phyloP scores from a whole-genome alignment of 2,888 invertebrate species.

The Lissonota sp. region DNA sequence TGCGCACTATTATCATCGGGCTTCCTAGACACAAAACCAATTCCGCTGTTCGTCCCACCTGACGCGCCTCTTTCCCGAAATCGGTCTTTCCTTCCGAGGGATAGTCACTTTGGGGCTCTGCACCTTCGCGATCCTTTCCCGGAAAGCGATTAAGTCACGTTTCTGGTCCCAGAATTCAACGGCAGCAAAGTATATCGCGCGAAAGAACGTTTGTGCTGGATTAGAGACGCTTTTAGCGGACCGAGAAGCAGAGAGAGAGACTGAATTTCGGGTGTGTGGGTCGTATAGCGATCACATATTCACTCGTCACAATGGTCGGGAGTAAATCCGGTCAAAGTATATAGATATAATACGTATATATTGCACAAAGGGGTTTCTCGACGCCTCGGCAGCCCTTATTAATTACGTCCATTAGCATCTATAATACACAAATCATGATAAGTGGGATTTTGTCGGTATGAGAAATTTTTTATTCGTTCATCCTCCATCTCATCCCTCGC shows the following conservation, averaged over 20 bases:
- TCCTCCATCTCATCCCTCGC: not conserved
- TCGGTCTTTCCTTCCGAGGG: slow-evolving; percentile 45
- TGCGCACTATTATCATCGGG: slow-evolving; percentile 33
- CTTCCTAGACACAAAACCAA: slow-evolving; percentile 49
- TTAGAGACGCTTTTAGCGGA: slow-evolving; percentile 53
- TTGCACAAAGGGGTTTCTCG: slow-evolving; percentile 32
- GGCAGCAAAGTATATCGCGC: slow-evolving; percentile 38
- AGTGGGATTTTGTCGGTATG: slow-evolving; percentile 54
- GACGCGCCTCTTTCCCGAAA: slow-evolving; percentile 37
- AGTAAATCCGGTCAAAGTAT: not conserved
- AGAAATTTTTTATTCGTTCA: slow-evolving; percentile 40
- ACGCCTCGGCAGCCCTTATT: slow-evolving; percentile 63
- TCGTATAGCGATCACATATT: slow-evolving; percentile 6
- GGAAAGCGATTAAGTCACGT: slow-evolving; percentile 68
- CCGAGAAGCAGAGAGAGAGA: slow-evolving; percentile 15
- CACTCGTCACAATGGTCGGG: slow-evolving; percentile 22
- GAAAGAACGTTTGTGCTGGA: slow-evolving; percentile 55
- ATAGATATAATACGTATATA: slow-evolving; percentile 3
- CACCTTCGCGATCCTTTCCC: slow-evolving; percentile 61
- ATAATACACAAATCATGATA: slow-evolving; percentile 66
- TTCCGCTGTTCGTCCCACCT: slow-evolving; percentile 23
- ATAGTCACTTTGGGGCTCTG: slow-evolving; percentile 1
- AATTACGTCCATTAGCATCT: slow-evolving; percentile 64
- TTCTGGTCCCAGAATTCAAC: slow-evolving; percentile 48
- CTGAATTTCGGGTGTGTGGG: slow-evolving; percentile 45